These are phyloP conservation scores for Philhelius pedissequus DNA, from an alignment of 2,888 invertebrate genomes.

Conservation along the genomic window DNA sequence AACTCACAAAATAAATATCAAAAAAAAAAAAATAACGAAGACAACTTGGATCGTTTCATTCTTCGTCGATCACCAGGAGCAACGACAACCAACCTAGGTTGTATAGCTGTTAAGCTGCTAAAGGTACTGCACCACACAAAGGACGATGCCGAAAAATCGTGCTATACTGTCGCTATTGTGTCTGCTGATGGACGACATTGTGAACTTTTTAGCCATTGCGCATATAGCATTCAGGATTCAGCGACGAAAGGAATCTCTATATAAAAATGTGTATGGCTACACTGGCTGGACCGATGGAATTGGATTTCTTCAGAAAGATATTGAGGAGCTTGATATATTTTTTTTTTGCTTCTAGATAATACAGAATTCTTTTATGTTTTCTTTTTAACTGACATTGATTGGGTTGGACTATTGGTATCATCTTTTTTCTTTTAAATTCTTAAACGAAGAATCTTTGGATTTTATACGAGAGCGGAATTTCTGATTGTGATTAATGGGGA, in stretches of 20 bases:
- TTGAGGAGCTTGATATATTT: slow-evolving; percentile 20
- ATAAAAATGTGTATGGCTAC: not conserved
- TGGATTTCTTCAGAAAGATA: slow-evolving; percentile 61
- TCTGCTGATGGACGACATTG: slow-evolving; percentile 68
- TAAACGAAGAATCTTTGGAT: not conserved
- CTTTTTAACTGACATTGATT: slow-evolving; percentile 38
- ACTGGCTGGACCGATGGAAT: slow-evolving; percentile 6
- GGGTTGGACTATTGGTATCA: not conserved
- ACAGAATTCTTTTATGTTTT: not conserved
- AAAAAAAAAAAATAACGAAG: slow-evolving; percentile 8
- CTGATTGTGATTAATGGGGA: slow-evolving; percentile 48
- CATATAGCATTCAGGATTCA: slow-evolving; percentile 26
- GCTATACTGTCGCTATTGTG: slow-evolving; percentile 68
- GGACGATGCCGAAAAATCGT: slow-evolving; percentile 65
- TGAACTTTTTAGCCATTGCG: slow-evolving; percentile 20
- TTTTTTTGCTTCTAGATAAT: not conserved
- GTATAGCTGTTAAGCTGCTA: not conserved
- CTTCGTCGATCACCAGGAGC: slow-evolving; percentile 60
- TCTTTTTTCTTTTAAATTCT: not conserved
- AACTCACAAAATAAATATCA: not conserved
- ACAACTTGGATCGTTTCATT: slow-evolving; percentile 59
- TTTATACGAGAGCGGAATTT: slow-evolving; percentile 26
- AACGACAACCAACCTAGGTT: not conserved
- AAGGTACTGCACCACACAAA: slow-evolving; percentile 51
- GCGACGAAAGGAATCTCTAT: slow-evolving; percentile 36